These are phyloP conservation scores for Strix aluco DNA, from an alignment of 2,113 vertebrate genomes.

Conservation along the genomic window DNA sequence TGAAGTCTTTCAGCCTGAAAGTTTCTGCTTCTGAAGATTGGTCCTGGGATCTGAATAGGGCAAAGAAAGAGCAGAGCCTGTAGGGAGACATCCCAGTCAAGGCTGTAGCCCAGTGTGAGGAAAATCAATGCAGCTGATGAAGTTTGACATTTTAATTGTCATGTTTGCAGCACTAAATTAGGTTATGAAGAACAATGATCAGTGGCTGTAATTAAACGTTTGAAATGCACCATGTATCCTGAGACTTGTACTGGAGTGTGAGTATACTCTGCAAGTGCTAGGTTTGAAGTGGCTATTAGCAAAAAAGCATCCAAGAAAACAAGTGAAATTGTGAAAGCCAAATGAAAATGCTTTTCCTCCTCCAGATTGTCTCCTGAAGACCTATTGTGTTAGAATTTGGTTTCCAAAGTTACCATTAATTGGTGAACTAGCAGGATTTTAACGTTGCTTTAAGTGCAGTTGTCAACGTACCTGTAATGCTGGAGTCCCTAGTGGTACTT, in stretches of 20 bases:
- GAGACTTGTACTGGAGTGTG: neutral
- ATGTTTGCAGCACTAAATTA: conserved; percentile 5
- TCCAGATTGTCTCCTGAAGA: neutral
- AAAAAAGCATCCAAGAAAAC: neutral
- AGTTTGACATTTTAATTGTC: conserved; percentile 11
- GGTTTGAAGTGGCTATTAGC: neutral
- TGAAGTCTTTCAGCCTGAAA: neutral
- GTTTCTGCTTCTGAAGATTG: neutral
- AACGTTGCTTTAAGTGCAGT: neutral
- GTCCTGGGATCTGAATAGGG: neutral
- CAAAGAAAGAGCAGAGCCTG: neutral
- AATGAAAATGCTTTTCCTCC: conserved; percentile 29
- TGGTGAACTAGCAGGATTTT: neutral
- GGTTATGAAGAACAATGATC: neutral
- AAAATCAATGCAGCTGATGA: neutral
- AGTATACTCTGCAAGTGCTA: neutral
- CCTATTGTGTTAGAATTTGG: neutral
- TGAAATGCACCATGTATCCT: neutral
- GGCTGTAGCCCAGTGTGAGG: neutral
- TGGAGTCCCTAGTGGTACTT: neutral
- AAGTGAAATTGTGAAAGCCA: neutral
- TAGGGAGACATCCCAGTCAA: neutral
- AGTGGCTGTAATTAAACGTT: neutral
- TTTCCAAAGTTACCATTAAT: conserved; percentile 14
- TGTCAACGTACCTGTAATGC: neutral